Conservation (phyloP, 1,140 invertebrate species). For the Drosophila yakuba region DNA sequence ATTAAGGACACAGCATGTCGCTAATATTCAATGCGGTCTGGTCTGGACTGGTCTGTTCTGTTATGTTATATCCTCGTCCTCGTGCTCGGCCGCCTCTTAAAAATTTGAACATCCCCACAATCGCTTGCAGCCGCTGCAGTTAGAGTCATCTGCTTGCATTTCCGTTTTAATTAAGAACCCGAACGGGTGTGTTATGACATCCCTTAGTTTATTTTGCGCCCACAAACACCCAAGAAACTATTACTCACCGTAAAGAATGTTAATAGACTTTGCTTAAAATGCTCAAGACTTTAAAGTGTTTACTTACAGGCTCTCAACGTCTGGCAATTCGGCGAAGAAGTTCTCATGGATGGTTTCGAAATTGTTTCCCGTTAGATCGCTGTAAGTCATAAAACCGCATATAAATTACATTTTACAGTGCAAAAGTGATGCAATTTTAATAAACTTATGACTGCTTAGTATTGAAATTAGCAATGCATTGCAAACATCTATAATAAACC, state of each 20-base stretch:
- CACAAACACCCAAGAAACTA: not conserved
- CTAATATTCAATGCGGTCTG: constrained; percentile 49
- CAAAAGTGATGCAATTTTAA: not conserved
- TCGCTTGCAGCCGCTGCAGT: constrained; percentile 27
- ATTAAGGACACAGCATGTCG: constrained; percentile 61
- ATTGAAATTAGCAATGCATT: not conserved
- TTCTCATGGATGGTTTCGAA: constrained; percentile 62
- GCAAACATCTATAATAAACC: not conserved
- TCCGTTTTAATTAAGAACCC: constrained; percentile 63
- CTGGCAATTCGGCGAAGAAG: constrained; percentile 66
- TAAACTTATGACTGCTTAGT: not conserved
- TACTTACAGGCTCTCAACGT: constrained; percentile 78
- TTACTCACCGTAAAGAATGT: not conserved
- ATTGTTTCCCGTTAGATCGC: constrained; percentile 79
- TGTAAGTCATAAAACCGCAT: constrained; percentile 14
- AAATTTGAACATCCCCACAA: constrained; percentile 23
- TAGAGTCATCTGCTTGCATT: constrained; percentile 40
- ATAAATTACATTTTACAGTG: not conserved
- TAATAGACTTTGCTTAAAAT: not conserved
- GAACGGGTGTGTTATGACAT: constrained; percentile 12
- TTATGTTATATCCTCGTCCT: not conserved
- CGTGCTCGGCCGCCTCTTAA: not conserved
- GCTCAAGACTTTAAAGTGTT: not conserved
- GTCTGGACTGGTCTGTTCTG: not conserved
- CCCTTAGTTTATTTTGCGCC: not conserved